These are phyloP conservation scores for Sebastes oblongus DNA, from an alignment of 2,797 vertebrate genomes.

Conservation along the genomic window DNA sequence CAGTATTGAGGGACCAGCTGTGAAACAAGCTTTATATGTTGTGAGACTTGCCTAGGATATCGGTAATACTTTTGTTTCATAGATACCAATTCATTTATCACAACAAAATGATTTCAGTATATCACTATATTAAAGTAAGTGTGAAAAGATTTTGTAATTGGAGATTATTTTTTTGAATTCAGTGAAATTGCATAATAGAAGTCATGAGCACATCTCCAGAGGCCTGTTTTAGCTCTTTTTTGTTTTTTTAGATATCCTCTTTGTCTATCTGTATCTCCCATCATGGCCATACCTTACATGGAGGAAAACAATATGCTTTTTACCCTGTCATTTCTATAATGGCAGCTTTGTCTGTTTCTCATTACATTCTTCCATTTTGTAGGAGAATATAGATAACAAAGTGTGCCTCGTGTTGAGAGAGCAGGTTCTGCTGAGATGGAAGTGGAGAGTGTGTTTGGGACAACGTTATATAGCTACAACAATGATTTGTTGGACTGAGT, in stretches of 20 bases:
- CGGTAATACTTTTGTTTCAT: background rate
- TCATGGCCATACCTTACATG: background rate
- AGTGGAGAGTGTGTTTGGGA: background rate
- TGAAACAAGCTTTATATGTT: no score
- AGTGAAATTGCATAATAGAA: background rate
- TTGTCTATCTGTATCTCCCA: background rate
- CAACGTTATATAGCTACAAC: background rate
- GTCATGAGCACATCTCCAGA: background rate
- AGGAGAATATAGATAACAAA: background rate
- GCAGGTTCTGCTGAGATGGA: background rate
- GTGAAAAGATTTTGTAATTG: background rate
- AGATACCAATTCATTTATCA: background rate
- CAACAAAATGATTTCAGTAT: background rate
- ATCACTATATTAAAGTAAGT: background rate
- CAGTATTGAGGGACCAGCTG: no score
- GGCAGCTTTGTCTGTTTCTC: background rate
- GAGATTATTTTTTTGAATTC: background rate
- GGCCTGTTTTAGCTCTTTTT: background rate
- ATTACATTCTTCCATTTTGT: background rate
- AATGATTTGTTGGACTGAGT: constrained; percentile 14
- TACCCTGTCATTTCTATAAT: background rate
- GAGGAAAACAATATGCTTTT: background rate
- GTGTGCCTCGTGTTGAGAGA: background rate
- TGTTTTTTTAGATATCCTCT: background rate
- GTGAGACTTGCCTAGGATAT: no score